Evolutionary conservation across 2,888 invertebrate genomes (phyloP), one percentile per base, ranked within the genome.

Genomic region (Cantharis lateralis): DNA sequence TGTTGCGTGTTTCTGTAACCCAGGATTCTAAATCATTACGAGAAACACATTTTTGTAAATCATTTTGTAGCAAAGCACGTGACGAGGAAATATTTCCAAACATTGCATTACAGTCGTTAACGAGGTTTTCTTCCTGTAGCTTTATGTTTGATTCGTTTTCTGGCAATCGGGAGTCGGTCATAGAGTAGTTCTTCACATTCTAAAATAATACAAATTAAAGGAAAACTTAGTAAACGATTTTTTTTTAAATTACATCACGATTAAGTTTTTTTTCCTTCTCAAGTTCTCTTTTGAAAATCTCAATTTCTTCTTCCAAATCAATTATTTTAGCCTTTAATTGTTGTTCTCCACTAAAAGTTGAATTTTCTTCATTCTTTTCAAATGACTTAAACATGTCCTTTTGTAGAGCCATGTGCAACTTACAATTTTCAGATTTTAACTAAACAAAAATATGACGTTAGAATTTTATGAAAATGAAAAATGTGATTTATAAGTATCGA

Each of bases 211-310:
- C 3, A 11, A 48, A n/a, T 48, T 48, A 48, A n/a, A 48, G 1
- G 3, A n/a, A 48, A n/a, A 48, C n/a, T n/a, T 48, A n/a, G 0
- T 7, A 1, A 48, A 48, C 9, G 7, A 48, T 48, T 71, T 68
- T 68, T 20, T 24, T 24, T 24, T 9, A 24, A 77, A 24, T 28
- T 48, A 72, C 66, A 28, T 66, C 66, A n/a, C 26, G 26, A 72
- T 32, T 15, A 24, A 62, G 28, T 10, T 28, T 28, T n/a, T 10
- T 62, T 66, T 24, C 32, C 20, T 72, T 68, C 66, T 70, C 32
- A 69, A 76, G 13, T 66, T 76, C 74, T 63, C 71, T 80, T 73
- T 78, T 73, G 11, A 72, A 68, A 15, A 61, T 76, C 11, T 48
- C 64, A 18, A 69, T 72, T 32, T 66, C 24, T 61, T 61, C 15